Conservation (phyloP, 2,888 invertebrate genomes). For the Pterobdella sp. region DNA sequence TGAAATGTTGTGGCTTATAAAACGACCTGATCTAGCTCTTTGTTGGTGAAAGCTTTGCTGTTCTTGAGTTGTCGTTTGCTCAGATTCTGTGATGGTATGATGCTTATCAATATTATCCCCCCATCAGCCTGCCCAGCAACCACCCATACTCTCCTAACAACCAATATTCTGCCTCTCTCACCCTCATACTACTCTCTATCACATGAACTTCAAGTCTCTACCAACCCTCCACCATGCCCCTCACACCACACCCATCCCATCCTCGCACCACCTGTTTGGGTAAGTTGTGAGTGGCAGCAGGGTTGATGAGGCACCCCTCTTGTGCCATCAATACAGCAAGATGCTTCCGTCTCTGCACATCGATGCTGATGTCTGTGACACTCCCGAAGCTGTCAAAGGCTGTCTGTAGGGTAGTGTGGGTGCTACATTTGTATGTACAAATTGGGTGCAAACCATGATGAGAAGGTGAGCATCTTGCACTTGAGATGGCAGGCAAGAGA, state of each 20-base stretch:
- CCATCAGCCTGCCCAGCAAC: no score
- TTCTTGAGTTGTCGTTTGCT: constrained; percentile 76
- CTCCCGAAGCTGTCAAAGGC: constrained; percentile 70
- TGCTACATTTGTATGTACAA: not conserved
- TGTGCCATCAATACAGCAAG: constrained; percentile 93
- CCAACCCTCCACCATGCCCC: not conserved
- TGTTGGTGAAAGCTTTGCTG: constrained; percentile 66
- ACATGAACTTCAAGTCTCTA: not conserved
- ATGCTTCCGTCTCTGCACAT: constrained; percentile 81
- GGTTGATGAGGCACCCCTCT: constrained; percentile 84
- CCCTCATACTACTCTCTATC: not conserved
- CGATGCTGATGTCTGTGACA: constrained; percentile 72
- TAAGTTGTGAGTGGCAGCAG: constrained; percentile 76
- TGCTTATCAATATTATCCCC: no score
- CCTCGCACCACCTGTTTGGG: constrained; percentile 68
- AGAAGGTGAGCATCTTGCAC: constrained; percentile 82
- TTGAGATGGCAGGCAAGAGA: constrained; percentile 84
- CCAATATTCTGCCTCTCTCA: not conserved
- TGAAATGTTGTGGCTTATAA: no score
- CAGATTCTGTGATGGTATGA: constrained; percentile 52
- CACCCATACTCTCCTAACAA: not conserved
- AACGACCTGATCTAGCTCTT: constrained; percentile 49
- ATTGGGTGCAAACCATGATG: constrained; percentile 59
- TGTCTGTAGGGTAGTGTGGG: no score
- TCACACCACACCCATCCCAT: not conserved